phyloP scores from a whole-genome alignment of 2,888 invertebrate species.

The Cordilura impudica region DNA sequence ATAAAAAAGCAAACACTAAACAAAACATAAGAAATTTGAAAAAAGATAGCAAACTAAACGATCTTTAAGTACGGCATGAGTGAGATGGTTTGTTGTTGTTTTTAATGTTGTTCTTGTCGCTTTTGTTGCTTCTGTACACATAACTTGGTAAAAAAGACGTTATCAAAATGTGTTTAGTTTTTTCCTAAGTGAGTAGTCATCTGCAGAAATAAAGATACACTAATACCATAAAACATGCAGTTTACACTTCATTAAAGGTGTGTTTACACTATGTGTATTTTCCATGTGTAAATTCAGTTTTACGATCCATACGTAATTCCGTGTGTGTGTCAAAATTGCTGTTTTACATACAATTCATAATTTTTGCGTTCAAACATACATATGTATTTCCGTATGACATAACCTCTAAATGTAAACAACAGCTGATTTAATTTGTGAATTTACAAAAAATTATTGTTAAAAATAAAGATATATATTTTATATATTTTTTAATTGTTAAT shows the following conservation, averaged over 20 bases:
- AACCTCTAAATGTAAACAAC: no score
- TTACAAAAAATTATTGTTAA: no score
- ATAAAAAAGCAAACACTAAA: neutral
- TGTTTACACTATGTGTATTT: no score
- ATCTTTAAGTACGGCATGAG: constrained; percentile 35
- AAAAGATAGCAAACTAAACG: constrained; percentile 9
- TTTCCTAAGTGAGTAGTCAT: neutral
- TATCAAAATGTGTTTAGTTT: constrained; percentile 21
- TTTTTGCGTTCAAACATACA: no score
- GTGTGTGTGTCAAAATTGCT: no score
- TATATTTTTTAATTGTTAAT: no score
- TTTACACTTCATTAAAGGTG: neutral
- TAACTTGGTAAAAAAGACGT: constrained; percentile 9
- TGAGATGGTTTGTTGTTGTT: constrained; percentile 15
- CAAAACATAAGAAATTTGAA: constrained; percentile 29
- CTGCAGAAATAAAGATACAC: neutral
- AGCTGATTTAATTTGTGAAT: no score
- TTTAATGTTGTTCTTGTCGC: constrained; percentile 1
- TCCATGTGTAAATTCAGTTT: no score
- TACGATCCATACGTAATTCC: no score
- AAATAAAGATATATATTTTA: no score
- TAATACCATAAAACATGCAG: neutral
- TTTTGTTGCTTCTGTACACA: constrained; percentile 1
- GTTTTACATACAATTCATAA: no score
- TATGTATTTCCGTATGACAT: no score